Conservation (phyloP, 2,797 vertebrate genomes). For the Fistularia tabacaria region DNA sequence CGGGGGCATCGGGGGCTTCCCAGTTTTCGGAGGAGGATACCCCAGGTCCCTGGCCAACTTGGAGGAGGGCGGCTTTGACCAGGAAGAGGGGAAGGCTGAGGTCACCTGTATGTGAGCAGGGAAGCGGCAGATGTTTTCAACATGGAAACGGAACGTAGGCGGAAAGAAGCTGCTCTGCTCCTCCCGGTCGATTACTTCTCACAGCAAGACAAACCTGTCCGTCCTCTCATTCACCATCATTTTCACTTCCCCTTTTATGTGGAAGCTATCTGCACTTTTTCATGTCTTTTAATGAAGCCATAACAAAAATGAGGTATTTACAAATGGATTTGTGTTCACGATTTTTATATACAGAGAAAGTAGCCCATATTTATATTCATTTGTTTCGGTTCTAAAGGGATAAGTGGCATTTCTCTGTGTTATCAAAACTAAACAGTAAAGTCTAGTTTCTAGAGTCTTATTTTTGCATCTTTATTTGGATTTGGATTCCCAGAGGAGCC, state of each 20-base stretch:
- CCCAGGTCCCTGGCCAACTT: slow-evolving; percentile 80
- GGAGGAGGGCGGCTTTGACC: slow-evolving; percentile 89
- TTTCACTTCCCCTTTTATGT: slow-evolving; percentile 5
- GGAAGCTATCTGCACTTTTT: slow-evolving; percentile 55
- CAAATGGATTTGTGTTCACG: neutral
- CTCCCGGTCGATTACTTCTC: neutral
- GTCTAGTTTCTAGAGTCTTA: too few relatives aligned
- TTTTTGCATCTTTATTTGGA: too few relatives aligned
- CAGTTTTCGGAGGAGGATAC: slow-evolving; percentile 79
- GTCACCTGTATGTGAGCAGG: slow-evolving; percentile 88
- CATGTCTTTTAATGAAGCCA: slow-evolving; percentile 57
- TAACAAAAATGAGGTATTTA: slow-evolving; percentile 33
- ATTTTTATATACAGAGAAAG: too few relatives aligned
- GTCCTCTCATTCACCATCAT: neutral
- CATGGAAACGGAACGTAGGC: too few relatives aligned
- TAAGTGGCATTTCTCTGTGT: too few relatives aligned
- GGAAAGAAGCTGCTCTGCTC: neutral
- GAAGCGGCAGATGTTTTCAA: neutral
- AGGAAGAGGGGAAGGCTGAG: slow-evolving; percentile 90
- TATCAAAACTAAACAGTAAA: too few relatives aligned
- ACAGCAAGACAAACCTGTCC: neutral
- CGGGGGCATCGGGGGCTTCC: slow-evolving; percentile 75
- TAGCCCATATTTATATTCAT: too few relatives aligned
- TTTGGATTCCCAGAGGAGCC: too few relatives aligned
- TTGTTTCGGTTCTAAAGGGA: too few relatives aligned